Evolutionary conservation across 2,888 invertebrate genomes (phyloP).

Genomic region (Catocala nupta): DNA sequence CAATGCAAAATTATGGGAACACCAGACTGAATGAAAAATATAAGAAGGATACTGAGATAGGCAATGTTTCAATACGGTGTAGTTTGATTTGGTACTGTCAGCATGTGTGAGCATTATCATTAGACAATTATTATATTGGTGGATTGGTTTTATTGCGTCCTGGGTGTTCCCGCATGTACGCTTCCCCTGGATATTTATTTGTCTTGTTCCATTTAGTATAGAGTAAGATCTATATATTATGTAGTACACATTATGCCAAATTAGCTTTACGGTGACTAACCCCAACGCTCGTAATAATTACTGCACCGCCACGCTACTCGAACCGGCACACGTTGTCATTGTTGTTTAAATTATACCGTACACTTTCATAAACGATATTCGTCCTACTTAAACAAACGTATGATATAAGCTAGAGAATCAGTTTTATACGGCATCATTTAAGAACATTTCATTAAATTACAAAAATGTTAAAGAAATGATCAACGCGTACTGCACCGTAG

Average conservation of each 20-base stretch:
- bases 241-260: constrained; percentile 33
- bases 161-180: constrained; percentile 61
- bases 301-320: constrained; percentile 61
- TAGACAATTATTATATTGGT: constrained; percentile 35
- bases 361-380: neutral
- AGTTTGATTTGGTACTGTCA: constrained; percentile 35
- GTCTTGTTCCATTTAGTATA: constrained; percentile 27
- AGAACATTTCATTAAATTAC: too few species aligned
- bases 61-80: constrained; percentile 43
- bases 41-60: constrained; percentile 40
- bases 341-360: constrained; percentile 3
- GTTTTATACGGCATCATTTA: too few species aligned
- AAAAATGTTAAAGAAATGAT: too few species aligned
- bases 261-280: constrained; percentile 68
- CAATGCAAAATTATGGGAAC: constrained; percentile 49
- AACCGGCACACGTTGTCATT: constrained; percentile 53
- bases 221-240: constrained; percentile 21
- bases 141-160: constrained; percentile 34
- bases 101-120: constrained; percentile 40
- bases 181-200: constrained; percentile 43
- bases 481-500: too few species aligned
- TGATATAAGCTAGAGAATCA: too few species aligned
- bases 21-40: constrained; percentile 34
- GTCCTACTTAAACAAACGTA: too few species aligned
- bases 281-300: constrained; percentile 60